Base-by-base conservation (phyloP, 1,140 invertebrate species). In the Drosophila hydei region DNA sequence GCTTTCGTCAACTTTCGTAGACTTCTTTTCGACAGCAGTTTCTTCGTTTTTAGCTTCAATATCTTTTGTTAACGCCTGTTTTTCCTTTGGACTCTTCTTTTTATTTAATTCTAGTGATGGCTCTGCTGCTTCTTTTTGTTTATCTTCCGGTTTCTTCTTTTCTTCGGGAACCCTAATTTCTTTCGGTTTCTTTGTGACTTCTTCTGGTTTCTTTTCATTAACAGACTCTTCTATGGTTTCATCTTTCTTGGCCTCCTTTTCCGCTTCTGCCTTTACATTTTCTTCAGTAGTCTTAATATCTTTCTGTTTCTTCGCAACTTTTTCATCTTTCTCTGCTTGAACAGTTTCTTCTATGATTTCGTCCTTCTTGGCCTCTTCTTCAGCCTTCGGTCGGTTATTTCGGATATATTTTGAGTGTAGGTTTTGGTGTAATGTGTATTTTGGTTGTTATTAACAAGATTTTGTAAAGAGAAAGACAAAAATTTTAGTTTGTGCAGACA, bases 361-460 rank as follows among this genome's bases (percentile, higher is more conserved):
- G 3, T 50, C 6, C 9, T 58, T 45, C 14, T 43, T 30, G 3
- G 27, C 23, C 8, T 33, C 42, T n/a, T 47, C 51, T 18, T 56
- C 52, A 18, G 9, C 42, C 63, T 58, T 64, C 19, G n/a, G n/a
- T n/a, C n/a, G n/a, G 1, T n/a, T 1, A 40, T 14, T 7, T 4
- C 0, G 8, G 5, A 6, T 21, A 38, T 18, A 9, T 36, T 30
- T 45, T 33, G 11, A 45, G n/a, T 64, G 60, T 50, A 27, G 38
- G 42, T 55, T 33, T 3, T 33, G 30, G 30, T 33, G 30, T 6
- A 33, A 2, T 33, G 9, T 33, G 50, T 63, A 55, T 50, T 33
- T 45, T 36, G 12, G 33, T 65, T 71, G 54, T 71, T 71, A 71
- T 56, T 56, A 48, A 56, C 48, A 63, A 48, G n/a, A 14, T 47